Base-by-base conservation (phyloP, 1,140 invertebrate species). In the Dinothrombium tinctorium region DNA sequence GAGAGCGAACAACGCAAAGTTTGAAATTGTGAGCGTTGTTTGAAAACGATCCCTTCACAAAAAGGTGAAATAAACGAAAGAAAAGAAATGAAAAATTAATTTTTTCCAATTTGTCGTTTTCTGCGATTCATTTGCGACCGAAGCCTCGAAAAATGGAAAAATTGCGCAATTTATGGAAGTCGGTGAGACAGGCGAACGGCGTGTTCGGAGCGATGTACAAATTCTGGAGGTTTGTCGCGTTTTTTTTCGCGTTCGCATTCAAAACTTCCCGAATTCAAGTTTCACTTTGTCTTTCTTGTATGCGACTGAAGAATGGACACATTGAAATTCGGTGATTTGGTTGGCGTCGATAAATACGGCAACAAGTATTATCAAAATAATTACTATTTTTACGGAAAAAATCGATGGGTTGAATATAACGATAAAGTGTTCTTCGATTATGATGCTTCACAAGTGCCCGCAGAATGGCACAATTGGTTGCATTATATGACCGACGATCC, bases 361-460 rank as follows among this genome's bases (percentile, higher is more conserved):
- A 98, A 98, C 60, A 86, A 78, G 57, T 98, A 98, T 58, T 98
- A 69, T 58, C 75, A 95, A 65, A 92, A 94, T 55, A 73, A 77
- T 21, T 61, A 65, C 31, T 84, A 79, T 56, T 90, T 94, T 59
- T 74, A 77, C 56, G 73, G 83, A 35, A 67, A 82, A 40, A 95
- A 89, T 62, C 67, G 92, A 48, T 98, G 90, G 89, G 72, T 98
- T 4, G 73, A 79, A 49, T 98, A 84, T 56, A 61, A 70, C 8
- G 71, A 76, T 11, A 67, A 72, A 46, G 62, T 69, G 41, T 61
- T 66, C 52, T 56, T 87, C 51, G 73, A 94, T 55, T 96, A 96
- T 59, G 89, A 99, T 65, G 89, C 68, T 2, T 83, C 80, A 50
- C 80, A 89, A 68, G 68, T 90, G 9, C 70, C 81, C n/a, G 63